Conservation (phyloP, 2,888 invertebrate genomes). For the Pristionchus entomophagus region DNA sequence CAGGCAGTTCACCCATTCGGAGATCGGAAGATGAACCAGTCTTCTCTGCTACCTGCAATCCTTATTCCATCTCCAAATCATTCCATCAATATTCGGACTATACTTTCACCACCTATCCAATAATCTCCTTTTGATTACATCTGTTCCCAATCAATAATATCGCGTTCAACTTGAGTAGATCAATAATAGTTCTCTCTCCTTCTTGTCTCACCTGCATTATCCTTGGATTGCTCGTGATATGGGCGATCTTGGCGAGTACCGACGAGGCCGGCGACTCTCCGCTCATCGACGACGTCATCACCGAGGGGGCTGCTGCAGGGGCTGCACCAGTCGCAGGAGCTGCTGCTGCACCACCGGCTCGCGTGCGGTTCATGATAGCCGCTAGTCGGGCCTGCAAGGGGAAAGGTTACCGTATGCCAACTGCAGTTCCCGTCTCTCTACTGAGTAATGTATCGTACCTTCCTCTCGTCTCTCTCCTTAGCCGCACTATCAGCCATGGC, state of each 20-base stretch:
- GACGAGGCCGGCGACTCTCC: conserved; percentile 19
- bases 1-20: conserved; percentile 44
- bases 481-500: conserved; percentile 40
- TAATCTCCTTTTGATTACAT: too few species aligned
- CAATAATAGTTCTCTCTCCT: not conserved
- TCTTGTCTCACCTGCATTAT: conserved; percentile 9
- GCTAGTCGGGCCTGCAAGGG: conserved; percentile 44
- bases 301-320: not conserved
- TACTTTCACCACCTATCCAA: not conserved
- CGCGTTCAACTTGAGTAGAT: not conserved
- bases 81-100: not conserved
- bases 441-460: conserved; percentile 9
- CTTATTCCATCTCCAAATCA: not conserved
- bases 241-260: conserved; percentile 43
- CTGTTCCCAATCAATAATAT: not conserved
- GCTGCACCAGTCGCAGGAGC: not conserved
- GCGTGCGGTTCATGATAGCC: conserved; percentile 47
- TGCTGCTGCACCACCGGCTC: conserved; percentile 12
- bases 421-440: not conserved
- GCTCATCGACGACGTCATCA: not conserved
- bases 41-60: conserved; percentile 45
- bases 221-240: conserved; percentile 47
- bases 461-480: conserved; percentile 48
- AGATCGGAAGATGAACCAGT: not conserved
- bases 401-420: not conserved